Conservation (phyloP, 2,113 vertebrate species). For the Marcusenius ussheri region DNA sequence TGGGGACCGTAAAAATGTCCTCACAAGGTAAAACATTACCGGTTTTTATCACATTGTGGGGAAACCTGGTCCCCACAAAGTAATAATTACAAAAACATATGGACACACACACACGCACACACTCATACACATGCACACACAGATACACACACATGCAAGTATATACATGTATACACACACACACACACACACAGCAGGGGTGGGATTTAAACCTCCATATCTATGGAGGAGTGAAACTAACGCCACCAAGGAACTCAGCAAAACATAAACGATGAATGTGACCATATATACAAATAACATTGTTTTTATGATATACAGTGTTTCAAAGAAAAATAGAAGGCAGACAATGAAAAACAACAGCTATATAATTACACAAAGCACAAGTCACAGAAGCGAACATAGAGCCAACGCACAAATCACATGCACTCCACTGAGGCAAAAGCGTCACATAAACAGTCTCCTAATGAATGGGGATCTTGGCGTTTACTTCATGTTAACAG, state of each 20-base stretch:
- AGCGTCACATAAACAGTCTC: background rate
- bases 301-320: background rate
- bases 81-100: too few relatives aligned
- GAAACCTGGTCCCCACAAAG: too few relatives aligned
- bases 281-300: background rate
- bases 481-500: background rate
- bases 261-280: background rate
- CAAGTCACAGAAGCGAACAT: background rate
- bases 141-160: too few relatives aligned
- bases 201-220: background rate
- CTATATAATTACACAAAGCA: background rate
- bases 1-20: background rate
- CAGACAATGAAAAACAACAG: background rate
- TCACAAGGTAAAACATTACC: background rate
- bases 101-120: too few relatives aligned
- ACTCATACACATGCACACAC: too few relatives aligned
- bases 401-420: background rate
- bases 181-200: too few relatives aligned
- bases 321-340: background rate
- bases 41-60: too few relatives aligned
- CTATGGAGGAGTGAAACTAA: background rate
- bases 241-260: background rate
- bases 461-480: background rate
- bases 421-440: background rate
- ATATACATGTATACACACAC: too few relatives aligned